These are phyloP conservation scores for Zootoca vivipara DNA, from an alignment of 2,113 vertebrate species.

Conservation along the genomic window DNA sequence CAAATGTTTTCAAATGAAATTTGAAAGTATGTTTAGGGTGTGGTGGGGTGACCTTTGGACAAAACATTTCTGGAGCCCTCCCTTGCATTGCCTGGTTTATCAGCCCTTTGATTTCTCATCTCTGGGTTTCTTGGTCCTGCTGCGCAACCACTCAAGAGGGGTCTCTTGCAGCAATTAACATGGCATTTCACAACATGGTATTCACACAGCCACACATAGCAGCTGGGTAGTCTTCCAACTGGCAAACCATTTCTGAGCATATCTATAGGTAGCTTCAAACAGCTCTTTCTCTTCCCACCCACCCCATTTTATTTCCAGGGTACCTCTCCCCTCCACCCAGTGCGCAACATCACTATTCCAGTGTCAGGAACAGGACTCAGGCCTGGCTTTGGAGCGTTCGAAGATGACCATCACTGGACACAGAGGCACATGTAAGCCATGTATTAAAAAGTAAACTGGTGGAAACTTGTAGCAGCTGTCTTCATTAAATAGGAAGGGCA, in stretches of 20 bases:
- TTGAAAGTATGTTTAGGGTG: background rate
- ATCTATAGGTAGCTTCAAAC: background rate
- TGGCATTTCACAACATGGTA: too few relatives aligned
- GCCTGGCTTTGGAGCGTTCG: slow-evolving; percentile 62
- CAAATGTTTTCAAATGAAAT: background rate
- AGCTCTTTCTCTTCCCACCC: background rate
- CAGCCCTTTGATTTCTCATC: background rate
- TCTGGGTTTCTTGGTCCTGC: background rate
- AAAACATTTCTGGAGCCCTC: too few relatives aligned
- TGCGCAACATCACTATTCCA: background rate
- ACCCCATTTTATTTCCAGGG: slow-evolving; percentile 27
- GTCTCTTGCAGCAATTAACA: background rate
- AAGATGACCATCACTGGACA: background rate
- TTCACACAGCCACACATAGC: background rate
- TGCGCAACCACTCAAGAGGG: fast-evolving
- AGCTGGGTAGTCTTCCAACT: background rate
- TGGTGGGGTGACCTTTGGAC: too few relatives aligned
- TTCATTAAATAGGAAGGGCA: background rate
- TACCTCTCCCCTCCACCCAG: background rate
- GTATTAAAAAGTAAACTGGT: background rate
- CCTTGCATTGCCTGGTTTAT: background rate
- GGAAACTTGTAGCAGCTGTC: background rate
- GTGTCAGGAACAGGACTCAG: slow-evolving; percentile 37
- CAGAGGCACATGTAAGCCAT: too few relatives aligned
- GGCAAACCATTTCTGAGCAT: too few relatives aligned